These are phyloP conservation scores for Drosophila ogumai DNA, from an alignment of 1,140 invertebrate genomes.

Conservation along the genomic window DNA sequence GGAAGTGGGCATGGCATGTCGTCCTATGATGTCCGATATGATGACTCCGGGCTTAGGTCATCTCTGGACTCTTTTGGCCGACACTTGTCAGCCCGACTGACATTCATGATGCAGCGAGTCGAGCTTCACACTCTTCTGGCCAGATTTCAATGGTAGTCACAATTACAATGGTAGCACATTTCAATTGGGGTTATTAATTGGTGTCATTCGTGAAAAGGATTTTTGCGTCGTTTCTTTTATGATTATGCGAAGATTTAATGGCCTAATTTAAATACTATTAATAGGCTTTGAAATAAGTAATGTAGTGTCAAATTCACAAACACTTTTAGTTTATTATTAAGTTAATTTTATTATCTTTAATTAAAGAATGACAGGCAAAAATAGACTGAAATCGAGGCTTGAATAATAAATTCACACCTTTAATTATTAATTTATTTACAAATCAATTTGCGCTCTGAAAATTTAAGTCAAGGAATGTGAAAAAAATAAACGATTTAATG, in stretches of 20 bases:
- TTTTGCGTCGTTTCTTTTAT: not conserved
- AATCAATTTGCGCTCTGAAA: not conserved
- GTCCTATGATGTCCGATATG: slow-evolving; percentile 33
- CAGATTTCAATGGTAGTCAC: not conserved
- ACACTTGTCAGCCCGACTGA: slow-evolving; percentile 45
- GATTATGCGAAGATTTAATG: too few relatives aligned
- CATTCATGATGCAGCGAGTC: slow-evolving; percentile 17
- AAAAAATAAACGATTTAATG: not conserved
- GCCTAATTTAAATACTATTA: too few relatives aligned
- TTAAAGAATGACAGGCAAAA: not conserved
- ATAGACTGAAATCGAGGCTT: not conserved
- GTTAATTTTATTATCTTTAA: not conserved
- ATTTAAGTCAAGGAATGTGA: not conserved
- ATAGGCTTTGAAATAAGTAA: too few relatives aligned
- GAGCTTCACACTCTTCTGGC: slow-evolving; percentile 8
- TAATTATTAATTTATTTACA: slow-evolving; percentile 20
- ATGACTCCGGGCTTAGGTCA: slow-evolving; percentile 38
- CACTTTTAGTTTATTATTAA: not conserved
- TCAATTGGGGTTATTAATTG: not conserved
- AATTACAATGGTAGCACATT: not conserved
- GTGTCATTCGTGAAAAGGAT: not conserved
- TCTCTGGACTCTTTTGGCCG: slow-evolving; percentile 20
- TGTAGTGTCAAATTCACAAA: too few relatives aligned
- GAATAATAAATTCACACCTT: slow-evolving; percentile 19
- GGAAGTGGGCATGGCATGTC: slow-evolving; percentile 5